Conservation (phyloP, 2,888 invertebrate species). For the Quadroppia sp. region DNA sequence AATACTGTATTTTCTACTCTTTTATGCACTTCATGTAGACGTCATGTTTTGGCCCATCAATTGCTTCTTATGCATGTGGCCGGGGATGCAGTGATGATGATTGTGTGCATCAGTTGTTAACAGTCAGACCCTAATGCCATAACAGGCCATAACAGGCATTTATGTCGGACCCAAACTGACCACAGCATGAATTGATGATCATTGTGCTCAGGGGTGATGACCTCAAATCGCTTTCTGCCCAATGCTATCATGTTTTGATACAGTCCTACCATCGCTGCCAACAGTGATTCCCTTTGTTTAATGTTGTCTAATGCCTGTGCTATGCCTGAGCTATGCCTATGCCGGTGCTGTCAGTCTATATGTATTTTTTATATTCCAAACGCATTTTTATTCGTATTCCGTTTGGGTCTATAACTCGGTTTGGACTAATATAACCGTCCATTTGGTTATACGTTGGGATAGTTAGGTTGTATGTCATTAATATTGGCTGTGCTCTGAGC, state of each 20-base stretch:
- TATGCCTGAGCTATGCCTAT: not conserved
- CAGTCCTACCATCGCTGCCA: not conserved
- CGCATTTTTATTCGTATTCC: conserved; percentile 25
- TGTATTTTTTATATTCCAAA: not conserved
- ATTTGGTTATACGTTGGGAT: conserved; percentile 29
- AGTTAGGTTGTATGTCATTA: conserved; percentile 11
- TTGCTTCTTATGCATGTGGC: conserved; percentile 14
- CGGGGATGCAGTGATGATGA: conserved; percentile 11
- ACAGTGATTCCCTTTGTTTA: conserved; percentile 10
- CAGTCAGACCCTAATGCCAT: conserved; percentile 8
- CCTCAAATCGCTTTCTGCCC: conserved; percentile 26
- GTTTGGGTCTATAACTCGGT: conserved; percentile 23
- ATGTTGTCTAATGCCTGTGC: not conserved
- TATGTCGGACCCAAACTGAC: conserved; percentile 30
- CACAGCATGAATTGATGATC: conserved; percentile 31
- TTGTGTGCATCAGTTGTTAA: conserved; percentile 24
- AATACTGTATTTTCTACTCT: conserved; percentile 12
- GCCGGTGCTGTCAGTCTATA: not conserved
- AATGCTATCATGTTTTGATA: not conserved
- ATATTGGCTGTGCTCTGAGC: not conserved
- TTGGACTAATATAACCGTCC: conserved; percentile 11
- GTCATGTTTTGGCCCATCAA: conserved; percentile 32
- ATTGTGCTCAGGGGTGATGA: conserved; percentile 29
- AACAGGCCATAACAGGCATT: conserved; percentile 9
- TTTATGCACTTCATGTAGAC: conserved; percentile 35